Percentiles rank a stretch among this genome's conserved stretches.
Evolutionary conservation across 2,113 vertebrate genomes (phyloP).

Genomic region (Pseudorhombus dupliciocellatus): DNA sequence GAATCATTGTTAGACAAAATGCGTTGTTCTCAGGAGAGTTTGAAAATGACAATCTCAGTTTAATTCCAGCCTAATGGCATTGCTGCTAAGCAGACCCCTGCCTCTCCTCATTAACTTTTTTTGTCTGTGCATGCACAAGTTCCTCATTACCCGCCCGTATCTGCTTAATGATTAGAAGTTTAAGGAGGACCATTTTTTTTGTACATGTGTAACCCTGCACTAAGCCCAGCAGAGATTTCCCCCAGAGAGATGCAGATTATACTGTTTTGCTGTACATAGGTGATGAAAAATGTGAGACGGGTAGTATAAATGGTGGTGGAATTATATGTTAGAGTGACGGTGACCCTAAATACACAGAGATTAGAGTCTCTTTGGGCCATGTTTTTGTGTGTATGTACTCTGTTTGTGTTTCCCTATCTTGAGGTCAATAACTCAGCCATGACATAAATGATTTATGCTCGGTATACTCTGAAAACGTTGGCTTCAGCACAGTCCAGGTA

Average conservation of each 20-base stretch:
- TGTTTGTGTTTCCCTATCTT: conserved; percentile 56
- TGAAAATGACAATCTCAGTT: conserved; percentile 75
- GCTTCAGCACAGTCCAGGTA: conserved; percentile 62
- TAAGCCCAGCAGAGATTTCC: conserved; percentile 53
- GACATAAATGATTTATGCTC: conserved; percentile 74
- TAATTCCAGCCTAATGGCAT: conserved; percentile 76
- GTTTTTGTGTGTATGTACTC: background rate
- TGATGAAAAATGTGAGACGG: conserved; percentile 29
- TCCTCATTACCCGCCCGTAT: conserved; percentile 61
- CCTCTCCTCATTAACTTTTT: conserved; percentile 77
- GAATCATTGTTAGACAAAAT: conserved; percentile 1
- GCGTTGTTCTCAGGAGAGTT: conserved; percentile 52
- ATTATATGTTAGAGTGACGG: conserved; percentile 28
- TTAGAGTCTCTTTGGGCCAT: background rate
- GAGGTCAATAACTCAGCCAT: conserved; percentile 68
- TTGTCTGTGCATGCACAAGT: conserved; percentile 27
- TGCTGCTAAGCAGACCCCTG: conserved; percentile 69
- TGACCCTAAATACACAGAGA: conserved; percentile 4
- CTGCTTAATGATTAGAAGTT: conserved; percentile 70
- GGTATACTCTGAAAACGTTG: conserved; percentile 69
- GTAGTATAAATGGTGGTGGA: conserved; percentile 26
- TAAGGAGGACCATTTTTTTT: conserved; percentile 50
- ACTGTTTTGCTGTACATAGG: conserved; percentile 42
- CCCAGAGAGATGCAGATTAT: conserved; percentile 61
- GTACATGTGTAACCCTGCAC: conserved; percentile 57